Conservation (phyloP, 2,797 vertebrate species). For the Microctenopoma lineatum region DNA sequence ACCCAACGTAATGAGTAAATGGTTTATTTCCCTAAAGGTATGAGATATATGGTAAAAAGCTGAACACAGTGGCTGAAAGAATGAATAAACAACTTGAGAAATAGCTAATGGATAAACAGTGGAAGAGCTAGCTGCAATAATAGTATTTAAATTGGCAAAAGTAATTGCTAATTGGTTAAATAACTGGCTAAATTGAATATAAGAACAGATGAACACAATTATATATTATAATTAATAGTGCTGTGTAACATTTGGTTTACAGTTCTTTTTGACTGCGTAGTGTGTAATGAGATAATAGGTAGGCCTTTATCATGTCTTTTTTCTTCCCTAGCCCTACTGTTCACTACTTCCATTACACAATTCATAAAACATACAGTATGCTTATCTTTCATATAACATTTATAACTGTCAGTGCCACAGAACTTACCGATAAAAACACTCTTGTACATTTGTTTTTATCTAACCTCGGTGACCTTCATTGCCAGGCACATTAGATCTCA, state of each 20-base stretch:
- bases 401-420: neutral
- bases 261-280: no score
- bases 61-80: neutral
- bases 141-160: neutral
- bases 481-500: constrained; percentile 43
- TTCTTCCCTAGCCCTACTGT: neutral
- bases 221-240: no score
- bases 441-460: constrained; percentile 18
- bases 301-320: neutral
- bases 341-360: neutral
- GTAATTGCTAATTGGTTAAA: neutral
- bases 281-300: neutral
- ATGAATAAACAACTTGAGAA: neutral
- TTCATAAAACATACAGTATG: neutral
- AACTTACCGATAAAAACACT: constrained; percentile 29
- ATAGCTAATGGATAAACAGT: neutral
- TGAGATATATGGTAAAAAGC: neutral
- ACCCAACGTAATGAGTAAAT: neutral
- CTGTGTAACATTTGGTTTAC: no score
- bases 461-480: constrained; percentile 46
- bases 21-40: neutral
- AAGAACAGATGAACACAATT: no score
- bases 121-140: neutral
- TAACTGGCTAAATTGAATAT: no score
- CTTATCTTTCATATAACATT: constrained; percentile 17